phyloP scores from a whole-genome alignment of 2,113 vertebrate species.

The Cercopithecus mona region DNA sequence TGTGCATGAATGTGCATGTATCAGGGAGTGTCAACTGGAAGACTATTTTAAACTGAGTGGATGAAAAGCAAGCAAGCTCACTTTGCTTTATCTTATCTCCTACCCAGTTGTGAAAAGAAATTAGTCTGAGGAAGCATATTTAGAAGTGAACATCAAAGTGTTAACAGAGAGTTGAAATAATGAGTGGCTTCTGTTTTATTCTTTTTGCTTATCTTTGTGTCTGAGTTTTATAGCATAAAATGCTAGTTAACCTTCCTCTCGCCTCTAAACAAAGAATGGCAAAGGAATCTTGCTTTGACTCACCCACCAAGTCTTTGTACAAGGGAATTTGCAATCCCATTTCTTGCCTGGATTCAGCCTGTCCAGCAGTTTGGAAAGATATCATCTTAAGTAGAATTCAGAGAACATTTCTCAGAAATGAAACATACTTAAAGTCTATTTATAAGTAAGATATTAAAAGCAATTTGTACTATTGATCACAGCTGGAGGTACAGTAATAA shows the following conservation, averaged over 20 bases:
- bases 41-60: not conserved
- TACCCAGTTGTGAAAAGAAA: not conserved
- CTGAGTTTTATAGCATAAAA: slow-evolving; percentile 13
- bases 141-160: not conserved
- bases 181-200: not conserved
- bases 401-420: slow-evolving; percentile 11
- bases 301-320: not conserved
- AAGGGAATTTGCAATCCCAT: not conserved
- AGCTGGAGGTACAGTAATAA: not conserved
- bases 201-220: not conserved
- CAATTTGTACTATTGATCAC: not conserved
- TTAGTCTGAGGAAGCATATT: not conserved
- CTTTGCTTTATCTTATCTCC: not conserved
- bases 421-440: not conserved
- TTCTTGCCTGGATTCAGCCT: not conserved
- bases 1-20: not conserved
- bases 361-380: not conserved
- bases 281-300: not conserved
- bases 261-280: not conserved
- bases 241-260: not conserved
- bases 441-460: slow-evolving; percentile 41
- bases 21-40: not conserved
- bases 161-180: not conserved
- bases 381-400: slow-evolving; percentile 49
- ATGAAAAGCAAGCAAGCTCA: not conserved